Evolutionary conservation across 2,797 vertebrate genomes (phyloP).

Genomic region (Anomalospiza imberbis): DNA sequence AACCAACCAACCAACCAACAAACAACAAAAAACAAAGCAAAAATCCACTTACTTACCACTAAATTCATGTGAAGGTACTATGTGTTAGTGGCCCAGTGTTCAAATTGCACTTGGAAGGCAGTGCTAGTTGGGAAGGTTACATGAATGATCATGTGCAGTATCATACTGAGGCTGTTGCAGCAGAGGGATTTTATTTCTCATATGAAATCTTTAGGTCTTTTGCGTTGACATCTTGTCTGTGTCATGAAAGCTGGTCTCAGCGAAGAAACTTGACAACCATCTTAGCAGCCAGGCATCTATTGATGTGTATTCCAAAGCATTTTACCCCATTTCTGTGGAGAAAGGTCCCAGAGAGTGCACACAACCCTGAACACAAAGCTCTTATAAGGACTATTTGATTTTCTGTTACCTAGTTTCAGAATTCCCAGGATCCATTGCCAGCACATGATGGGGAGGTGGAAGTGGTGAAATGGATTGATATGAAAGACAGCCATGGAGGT

Average conservation of each 20-base stretch:
- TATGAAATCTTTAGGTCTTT: background rate
- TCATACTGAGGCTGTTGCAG: background rate
- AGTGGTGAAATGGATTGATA: slow-evolving; percentile 71
- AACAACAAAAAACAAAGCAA: background rate
- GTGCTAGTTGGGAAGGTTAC: background rate
- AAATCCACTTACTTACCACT: background rate
- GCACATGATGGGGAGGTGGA: slow-evolving; percentile 63
- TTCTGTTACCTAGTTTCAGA: slow-evolving; percentile 35
- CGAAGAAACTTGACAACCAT: background rate
- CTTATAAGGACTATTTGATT: background rate
- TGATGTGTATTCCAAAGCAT: background rate
- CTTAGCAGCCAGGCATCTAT: background rate
- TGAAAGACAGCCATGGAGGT: slow-evolving; percentile 61
- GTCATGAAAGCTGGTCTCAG: background rate
- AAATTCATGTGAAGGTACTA: background rate
- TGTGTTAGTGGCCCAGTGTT: background rate
- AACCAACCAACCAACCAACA: background rate
- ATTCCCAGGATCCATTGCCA: slow-evolving; percentile 73
- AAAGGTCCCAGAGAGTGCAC: background rate
- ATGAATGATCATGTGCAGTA: background rate
- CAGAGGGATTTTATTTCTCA: background rate
- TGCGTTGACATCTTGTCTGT: background rate
- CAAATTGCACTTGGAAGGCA: background rate
- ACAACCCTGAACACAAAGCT: background rate
- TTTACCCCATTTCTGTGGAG: background rate